Evolutionary conservation across 2,113 vertebrate species (phyloP).

Genomic region (Condylura cristata): DNA sequence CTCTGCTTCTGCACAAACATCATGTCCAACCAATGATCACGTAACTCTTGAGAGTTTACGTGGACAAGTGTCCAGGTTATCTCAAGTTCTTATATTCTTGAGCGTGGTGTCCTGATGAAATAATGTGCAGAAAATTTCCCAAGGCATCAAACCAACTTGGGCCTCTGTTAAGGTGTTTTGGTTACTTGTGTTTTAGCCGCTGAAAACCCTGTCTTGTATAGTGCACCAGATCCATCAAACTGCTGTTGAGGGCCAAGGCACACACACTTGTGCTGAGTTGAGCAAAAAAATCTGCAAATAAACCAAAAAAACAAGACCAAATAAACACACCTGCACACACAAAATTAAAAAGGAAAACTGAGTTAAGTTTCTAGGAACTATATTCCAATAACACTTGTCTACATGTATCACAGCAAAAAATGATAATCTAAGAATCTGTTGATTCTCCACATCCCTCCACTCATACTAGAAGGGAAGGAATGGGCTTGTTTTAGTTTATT

Average conservation of each 20-base stretch:
- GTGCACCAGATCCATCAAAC: slow-evolving; percentile 89
- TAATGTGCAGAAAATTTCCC: slow-evolving; percentile 85
- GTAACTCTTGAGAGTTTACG: slow-evolving; percentile 69
- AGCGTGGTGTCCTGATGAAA: slow-evolving; percentile 69
- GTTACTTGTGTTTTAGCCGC: slow-evolving; percentile 90
- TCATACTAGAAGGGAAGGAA: neutral
- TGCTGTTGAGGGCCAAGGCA: slow-evolving; percentile 90
- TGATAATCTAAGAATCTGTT: neutral
- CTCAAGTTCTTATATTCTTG: slow-evolving; percentile 64
- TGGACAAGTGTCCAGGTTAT: slow-evolving; percentile 73
- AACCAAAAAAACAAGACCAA: neutral
- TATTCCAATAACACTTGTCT: neutral
- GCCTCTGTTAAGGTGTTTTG: slow-evolving; percentile 83
- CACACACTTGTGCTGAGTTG: slow-evolving; percentile 88
- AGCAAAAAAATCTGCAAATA: slow-evolving; percentile 89
- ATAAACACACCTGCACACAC: neutral
- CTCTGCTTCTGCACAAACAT: slow-evolving; percentile 53
- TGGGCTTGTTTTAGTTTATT: neutral
- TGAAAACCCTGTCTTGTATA: slow-evolving; percentile 92
- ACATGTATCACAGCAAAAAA: neutral
- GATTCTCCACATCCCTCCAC: neutral
- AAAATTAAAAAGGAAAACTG: neutral
- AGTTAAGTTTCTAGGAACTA: neutral
- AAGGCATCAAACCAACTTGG: slow-evolving; percentile 68
- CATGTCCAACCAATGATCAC: slow-evolving; percentile 5